These are phyloP conservation scores for Anastrepha ludens DNA, from an alignment of 1,140 invertebrate species.

Conservation along the genomic window DNA sequence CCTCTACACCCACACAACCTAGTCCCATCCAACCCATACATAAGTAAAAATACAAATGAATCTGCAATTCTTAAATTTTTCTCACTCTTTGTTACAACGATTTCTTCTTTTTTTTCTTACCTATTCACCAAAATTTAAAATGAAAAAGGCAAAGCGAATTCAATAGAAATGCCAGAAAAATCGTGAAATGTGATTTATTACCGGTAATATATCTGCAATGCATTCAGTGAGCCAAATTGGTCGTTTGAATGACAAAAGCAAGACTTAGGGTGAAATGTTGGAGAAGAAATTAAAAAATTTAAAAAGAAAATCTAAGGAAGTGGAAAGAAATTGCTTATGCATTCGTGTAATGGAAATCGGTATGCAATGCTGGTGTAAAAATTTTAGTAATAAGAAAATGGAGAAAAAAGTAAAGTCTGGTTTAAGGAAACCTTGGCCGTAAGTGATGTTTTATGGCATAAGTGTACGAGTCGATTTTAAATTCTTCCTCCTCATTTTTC, in stretches of 20 bases:
- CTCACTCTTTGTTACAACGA: not conserved
- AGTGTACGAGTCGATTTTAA: no score
- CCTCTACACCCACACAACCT: no score
- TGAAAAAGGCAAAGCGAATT: not conserved
- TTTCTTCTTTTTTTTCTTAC: not conserved
- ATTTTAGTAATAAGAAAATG: not conserved
- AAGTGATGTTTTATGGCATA: no score
- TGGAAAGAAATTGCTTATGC: not conserved
- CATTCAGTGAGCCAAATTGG: conserved; percentile 26
- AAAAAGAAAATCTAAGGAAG: not conserved
- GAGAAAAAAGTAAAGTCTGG: not conserved
- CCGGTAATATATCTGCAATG: not conserved
- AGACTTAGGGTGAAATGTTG: not conserved
- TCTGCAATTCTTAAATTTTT: not conserved
- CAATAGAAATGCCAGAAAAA: conserved; percentile 1
- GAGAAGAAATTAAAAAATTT: not conserved
- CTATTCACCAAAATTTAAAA: not conserved
- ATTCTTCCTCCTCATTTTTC: no score
- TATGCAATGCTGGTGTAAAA: not conserved
- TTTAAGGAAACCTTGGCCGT: no score
- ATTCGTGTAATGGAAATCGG: not conserved
- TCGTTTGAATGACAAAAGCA: not conserved
- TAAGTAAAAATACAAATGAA: not conserved
- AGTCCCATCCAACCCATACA: not conserved
- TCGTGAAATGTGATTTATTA: not conserved